phyloP scores from a whole-genome alignment of 1,140 invertebrate genomes.

The Calliphora vicina region DNA sequence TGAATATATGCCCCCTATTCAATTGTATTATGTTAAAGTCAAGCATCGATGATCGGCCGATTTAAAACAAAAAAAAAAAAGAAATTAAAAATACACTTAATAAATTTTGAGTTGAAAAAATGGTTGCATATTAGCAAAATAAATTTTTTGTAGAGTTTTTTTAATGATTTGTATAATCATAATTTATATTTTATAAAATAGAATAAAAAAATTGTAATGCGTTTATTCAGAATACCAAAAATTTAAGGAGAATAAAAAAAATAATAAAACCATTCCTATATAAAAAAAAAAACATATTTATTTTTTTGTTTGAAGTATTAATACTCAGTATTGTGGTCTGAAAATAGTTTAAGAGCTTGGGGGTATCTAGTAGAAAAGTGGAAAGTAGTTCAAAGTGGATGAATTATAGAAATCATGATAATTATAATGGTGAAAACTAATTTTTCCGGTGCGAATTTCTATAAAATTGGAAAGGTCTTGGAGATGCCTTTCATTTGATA shows the following conservation, averaged over 20 bases:
- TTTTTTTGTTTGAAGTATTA: too few species aligned
- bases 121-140: background rate
- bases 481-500: too few species aligned
- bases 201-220: background rate
- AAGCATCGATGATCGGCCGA: background rate
- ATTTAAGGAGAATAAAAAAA: background rate
- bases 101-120: background rate
- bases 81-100: background rate
- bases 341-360: too few species aligned
- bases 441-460: too few species aligned
- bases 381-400: too few species aligned
- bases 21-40: background rate
- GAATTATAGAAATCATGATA: too few species aligned
- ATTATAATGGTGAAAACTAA: too few species aligned
- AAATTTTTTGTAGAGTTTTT: background rate
- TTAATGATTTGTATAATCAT: background rate
- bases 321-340: too few species aligned
- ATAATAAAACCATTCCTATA: background rate
- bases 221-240: background rate
- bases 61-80: background rate
- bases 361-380: too few species aligned
- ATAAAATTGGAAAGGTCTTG: too few species aligned
- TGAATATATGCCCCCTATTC: background rate
- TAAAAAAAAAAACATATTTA: background rate
- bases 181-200: conserved; percentile 15